These are phyloP conservation scores for Aphelenchoides besseyi DNA, from an alignment of 1,140 invertebrate species.

Conservation along the genomic window DNA sequence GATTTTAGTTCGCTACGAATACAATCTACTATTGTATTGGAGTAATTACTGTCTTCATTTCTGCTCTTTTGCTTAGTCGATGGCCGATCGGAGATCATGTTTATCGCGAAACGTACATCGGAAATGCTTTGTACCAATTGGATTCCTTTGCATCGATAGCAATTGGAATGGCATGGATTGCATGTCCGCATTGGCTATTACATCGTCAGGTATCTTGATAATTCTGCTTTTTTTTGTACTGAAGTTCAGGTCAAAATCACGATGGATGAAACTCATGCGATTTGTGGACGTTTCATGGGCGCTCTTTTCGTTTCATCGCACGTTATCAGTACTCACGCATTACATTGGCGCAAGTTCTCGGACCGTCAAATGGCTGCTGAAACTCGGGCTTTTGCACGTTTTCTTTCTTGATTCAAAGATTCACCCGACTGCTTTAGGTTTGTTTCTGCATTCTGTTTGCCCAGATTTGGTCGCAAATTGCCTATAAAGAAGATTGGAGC, in stretches of 20 bases:
- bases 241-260: conserved; percentile 45
- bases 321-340: conserved; percentile 45
- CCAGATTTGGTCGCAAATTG: conserved; percentile 61
- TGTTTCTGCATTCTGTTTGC: conserved; percentile 56
- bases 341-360: conserved; percentile 51
- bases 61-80: conserved; percentile 37
- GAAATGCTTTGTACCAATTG: conserved; percentile 58
- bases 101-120: conserved; percentile 35
- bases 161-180: conserved; percentile 58
- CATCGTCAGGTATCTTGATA: conserved; percentile 57
- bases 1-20: conserved; percentile 32
- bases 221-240: conserved; percentile 17
- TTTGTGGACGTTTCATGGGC: conserved; percentile 60
- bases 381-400: conserved; percentile 50
- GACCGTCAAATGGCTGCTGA: conserved; percentile 58
- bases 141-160: conserved; percentile 57
- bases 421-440: conserved; percentile 37
- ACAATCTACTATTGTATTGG: conserved; percentile 45
- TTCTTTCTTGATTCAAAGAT: conserved; percentile 4
- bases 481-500: conserved; percentile 54
- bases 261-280: conserved; percentile 56
- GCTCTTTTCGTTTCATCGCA: conserved; percentile 50
- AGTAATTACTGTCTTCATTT: conserved; percentile 39
- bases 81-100: conserved; percentile 41
- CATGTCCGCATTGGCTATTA: conserved; percentile 58